Base-by-base conservation (phyloP, 2,113 vertebrate genomes). In the Scatophagus argus region DNA sequence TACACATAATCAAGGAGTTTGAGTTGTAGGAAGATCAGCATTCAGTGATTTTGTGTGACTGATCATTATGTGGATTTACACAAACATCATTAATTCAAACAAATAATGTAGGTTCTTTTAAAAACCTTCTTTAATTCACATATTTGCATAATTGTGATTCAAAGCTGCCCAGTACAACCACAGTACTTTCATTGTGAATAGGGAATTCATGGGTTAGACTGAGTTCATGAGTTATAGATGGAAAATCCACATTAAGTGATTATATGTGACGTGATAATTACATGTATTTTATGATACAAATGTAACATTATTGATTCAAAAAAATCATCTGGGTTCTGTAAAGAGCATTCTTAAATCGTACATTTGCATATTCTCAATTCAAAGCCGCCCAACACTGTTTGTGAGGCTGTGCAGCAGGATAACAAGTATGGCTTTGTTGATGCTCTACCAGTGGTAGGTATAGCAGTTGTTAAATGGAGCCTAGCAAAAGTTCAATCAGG, bases 381-480 rank as follows among this genome's bases (percentile, higher is more conserved):
- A 36, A 4, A 21, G 27, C 23, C 4, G 25, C 6, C 10, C 19
- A 14, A 36, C 34, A 71, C 13, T 32, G 31, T 36, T 21, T 27
- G 43, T 23, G 2, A 62, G 38, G 27, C 38, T 39, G 21, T 51
- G 46, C 8, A 49, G 56, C 49, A 36, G 41, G 13, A 27, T 16
- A 29, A 9, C 32, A 4, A 47, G 52, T 68, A 25, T 43, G 44
- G 43, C 59, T 64, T 49, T 74, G 62, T 39, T 81, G 47, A 62
- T 60, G 63, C 63, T 70, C 59, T 38, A 12, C 29, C 31, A 47
- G 51, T 38, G 63, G 29, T 68, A 38, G 23, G 46, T 56, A 68
- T 38, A 65, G 69, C 62, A 23, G 41, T 39, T 87, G 79, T 62
- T 86, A 32, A 83, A 86, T 80, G 72, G 63, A 70, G 79, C 62